phyloP scores from a whole-genome alignment of 1,140 invertebrate genomes.

The Holcopasites calliopsidis region DNA sequence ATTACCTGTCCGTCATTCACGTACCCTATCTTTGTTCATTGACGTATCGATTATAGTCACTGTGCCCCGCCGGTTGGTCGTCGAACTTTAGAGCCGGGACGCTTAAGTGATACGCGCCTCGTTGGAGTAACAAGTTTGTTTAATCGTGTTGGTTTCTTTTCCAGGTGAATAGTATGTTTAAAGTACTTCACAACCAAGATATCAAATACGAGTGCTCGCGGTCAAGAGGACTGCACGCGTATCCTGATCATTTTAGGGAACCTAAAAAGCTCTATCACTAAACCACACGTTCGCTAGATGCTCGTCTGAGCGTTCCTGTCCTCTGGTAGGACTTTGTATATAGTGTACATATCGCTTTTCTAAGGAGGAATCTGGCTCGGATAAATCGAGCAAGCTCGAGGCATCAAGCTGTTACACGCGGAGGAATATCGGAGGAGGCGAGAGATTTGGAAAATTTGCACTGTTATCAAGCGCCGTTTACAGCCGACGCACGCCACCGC shows the following conservation, averaged over 20 bases:
- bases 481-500: conserved; percentile 17
- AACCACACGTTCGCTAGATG: conserved; percentile 48
- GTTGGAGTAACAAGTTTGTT: no score
- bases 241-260: conserved; percentile 78
- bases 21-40: no score
- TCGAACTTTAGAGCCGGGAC: no score
- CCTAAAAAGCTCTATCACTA: conserved; percentile 54
- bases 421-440: conserved; percentile 3
- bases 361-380: conserved; percentile 41
- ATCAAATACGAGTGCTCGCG: conserved; percentile 74
- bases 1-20: neutral
- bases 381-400: conserved; percentile 19
- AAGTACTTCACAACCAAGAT: conserved; percentile 71
- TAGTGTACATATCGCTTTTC: conserved; percentile 73
- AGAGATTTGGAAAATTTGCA: conserved; percentile 9
- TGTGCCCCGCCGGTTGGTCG: neutral
- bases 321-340: conserved; percentile 70
- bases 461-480: conserved; percentile 8
- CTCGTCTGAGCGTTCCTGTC: conserved; percentile 60
- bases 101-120: no score
- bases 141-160: conserved; percentile 58
- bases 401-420: conserved; percentile 30
- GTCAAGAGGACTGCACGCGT: conserved; percentile 74
- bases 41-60: neutral
- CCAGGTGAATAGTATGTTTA: conserved; percentile 77